Base-by-base conservation (phyloP, 2,888 invertebrate genomes). In the Aspidiotus destructor region DNA sequence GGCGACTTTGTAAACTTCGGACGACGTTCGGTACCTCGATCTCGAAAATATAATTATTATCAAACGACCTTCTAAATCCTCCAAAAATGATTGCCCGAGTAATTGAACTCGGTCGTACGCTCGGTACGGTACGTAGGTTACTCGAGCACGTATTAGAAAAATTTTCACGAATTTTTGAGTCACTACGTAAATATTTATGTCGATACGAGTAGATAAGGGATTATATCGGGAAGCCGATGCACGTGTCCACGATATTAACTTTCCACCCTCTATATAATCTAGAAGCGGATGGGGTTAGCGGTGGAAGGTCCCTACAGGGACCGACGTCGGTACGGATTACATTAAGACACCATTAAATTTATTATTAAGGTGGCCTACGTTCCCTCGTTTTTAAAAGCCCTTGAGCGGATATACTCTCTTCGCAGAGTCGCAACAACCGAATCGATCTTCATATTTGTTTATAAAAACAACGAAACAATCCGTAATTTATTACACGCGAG, bases 101-200 rank as follows among this genome's bases (percentile, higher is more conserved):
- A 28, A 28, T 28, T 28, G 28, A 28, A 28, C 28, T 28, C 28
- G 28, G 28, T 5, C 28, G 28, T 28, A 28, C 28, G 28, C 28
- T 28, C 28, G 5, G 28, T 28, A 28, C 28, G 28, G 28, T 28
- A 28, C 28, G 28, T 28, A 28, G 28, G 28, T 28, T 28, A 28
- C 28, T 28, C 28, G 28, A 28, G 28, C 5, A 28, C 28, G 28
- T 48, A 48, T 48, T 48, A 48, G 48, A 48, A 48, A 48, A 48
- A 13, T 48, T 48, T 48, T 48, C 48, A 48, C 48, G 48, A 48
- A 17, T 10, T 57, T 57, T 57, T 57, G 57, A 57, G 57, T 57
- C 57, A 57, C 57, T 57, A 57, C 57, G 57, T 57, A 57, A 57
- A 57, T 57, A 57, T 57, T 57, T 57, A 57, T 57, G 57, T 57